Evolutionary conservation across 1,140 invertebrate species (phyloP).

Genomic region (Wiebesia pumilae): DNA sequence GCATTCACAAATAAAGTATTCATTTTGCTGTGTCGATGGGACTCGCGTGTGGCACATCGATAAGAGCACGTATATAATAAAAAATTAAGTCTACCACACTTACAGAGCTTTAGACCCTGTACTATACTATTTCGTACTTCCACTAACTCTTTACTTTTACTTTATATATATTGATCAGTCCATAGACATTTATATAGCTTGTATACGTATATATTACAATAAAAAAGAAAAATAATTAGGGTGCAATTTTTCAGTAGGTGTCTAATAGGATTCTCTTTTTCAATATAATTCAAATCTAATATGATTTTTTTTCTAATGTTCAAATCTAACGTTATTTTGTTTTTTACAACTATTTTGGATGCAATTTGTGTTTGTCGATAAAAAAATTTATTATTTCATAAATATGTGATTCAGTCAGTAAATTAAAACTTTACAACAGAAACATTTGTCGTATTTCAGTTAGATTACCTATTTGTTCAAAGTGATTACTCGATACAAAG

Average conservation of each 20-base stretch:
- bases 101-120: conserved; percentile 29
- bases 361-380: no score
- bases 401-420: no score
- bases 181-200: conserved; percentile 48
- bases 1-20: conserved; percentile 28
- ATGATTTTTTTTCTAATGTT: no score
- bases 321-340: no score
- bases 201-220: conserved; percentile 33
- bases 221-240: conserved; percentile 26
- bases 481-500: background rate
- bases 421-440: no score
- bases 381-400: no score
- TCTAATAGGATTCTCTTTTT: no score
- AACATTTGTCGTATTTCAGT: no score
- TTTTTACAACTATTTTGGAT: no score
- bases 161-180: conserved; percentile 52
- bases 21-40: conserved; percentile 29
- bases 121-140: background rate
- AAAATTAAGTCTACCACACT: conserved; percentile 53
- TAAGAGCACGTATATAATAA: conserved; percentile 54
- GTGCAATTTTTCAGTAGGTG: conserved; percentile 20
- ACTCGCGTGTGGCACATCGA: conserved; percentile 52
- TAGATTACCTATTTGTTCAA: background rate
- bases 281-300: no score
- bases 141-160: background rate